These are phyloP conservation scores for Clarias macrocephalus DNA, from an alignment of 2,113 vertebrate species.

Conservation along the genomic window DNA sequence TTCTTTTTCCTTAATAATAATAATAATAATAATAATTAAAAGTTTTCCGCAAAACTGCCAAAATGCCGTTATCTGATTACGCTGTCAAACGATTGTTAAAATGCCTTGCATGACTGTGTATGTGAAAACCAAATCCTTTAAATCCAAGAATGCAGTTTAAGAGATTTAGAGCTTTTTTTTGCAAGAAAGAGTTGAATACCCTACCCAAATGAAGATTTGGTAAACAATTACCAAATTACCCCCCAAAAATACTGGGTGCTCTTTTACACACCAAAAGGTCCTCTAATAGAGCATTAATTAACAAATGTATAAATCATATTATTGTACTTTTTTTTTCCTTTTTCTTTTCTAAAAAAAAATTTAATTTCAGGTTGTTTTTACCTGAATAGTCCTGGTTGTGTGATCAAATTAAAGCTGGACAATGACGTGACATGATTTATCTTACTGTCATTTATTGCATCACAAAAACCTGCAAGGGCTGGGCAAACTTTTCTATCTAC, in stretches of 20 bases:
- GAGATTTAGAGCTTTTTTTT: neutral
- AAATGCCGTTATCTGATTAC: no score
- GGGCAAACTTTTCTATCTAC: neutral
- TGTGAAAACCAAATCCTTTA: neutral
- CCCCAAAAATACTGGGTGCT: neutral
- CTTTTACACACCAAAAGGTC: neutral
- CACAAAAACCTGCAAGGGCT: neutral
- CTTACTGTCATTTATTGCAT: neutral
- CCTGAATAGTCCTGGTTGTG: neutral
- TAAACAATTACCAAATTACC: neutral
- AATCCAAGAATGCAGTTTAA: neutral
- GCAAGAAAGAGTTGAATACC: neutral
- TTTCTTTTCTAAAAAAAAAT: neutral
- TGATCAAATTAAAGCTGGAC: neutral
- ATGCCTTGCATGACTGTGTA: neutral
- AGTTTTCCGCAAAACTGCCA: no score
- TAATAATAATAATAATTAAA: no score
- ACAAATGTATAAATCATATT: neutral
- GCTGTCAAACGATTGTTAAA: no score
- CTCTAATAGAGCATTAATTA: neutral
- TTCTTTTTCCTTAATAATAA: no score
- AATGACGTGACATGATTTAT: neutral
- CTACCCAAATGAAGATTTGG: neutral
- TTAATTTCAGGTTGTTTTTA: neutral
- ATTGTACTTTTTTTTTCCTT: neutral